These are phyloP conservation scores for Petrolisthes cinctipes DNA, from an alignment of 2,888 invertebrate species.

Conservation along the genomic window DNA sequence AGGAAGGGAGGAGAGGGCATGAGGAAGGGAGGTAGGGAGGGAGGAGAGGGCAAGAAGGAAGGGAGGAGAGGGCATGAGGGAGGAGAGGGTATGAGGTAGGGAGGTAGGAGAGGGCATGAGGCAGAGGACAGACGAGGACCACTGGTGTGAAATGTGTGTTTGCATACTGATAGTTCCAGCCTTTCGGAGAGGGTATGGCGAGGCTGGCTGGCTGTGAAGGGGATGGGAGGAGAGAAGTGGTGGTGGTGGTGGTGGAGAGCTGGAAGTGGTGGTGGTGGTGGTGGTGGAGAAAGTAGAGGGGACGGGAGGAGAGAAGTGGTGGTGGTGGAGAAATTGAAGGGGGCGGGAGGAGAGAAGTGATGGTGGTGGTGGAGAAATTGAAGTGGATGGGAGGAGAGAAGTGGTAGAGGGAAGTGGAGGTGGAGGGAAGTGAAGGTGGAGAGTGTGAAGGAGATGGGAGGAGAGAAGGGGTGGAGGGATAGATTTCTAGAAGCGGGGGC, in stretches of 20 bases:
- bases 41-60: not conserved
- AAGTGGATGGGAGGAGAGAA: not conserved
- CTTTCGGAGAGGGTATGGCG: not conserved
- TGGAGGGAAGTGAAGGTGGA: not conserved
- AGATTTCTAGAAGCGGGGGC: too few species aligned
- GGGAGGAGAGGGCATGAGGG: not conserved
- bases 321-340: not conserved
- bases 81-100: not conserved
- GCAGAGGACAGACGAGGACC: not conserved
- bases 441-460: not conserved
- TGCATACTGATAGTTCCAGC: slow-evolving; percentile 6
- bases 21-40: not conserved
- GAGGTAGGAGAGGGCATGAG: not conserved
- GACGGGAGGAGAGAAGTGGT: not conserved
- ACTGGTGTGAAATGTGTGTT: slow-evolving; percentile 33
- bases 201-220: not conserved
- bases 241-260: not conserved
- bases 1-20: not conserved
- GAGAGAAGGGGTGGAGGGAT: not conserved
- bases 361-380: not conserved
- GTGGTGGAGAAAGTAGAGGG: not conserved
- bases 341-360: not conserved
- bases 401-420: not conserved
- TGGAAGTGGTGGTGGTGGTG: not conserved
- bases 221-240: not conserved